phyloP scores from a whole-genome alignment of 2,888 invertebrate species.

The Zaprionus bogoriensis region DNA sequence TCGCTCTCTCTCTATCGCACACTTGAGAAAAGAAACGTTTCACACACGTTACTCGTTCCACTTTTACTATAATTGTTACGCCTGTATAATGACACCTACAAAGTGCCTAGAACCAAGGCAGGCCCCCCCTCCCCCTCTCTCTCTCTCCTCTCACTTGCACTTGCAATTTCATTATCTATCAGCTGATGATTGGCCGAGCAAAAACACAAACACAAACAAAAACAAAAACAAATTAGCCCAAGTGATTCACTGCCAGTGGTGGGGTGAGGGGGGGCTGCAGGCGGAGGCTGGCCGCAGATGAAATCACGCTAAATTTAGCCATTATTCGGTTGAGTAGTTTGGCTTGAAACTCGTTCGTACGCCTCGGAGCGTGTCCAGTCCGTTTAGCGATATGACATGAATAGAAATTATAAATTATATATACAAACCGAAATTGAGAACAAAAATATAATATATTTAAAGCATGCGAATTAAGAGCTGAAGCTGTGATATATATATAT shows the following conservation, averaged over 20 bases:
- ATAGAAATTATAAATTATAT: too few relatives aligned
- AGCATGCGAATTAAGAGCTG: too few relatives aligned
- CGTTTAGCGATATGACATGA: not conserved
- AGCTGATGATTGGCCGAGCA: conserved; percentile 4
- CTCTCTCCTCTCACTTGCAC: not conserved
- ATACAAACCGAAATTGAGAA: too few relatives aligned
- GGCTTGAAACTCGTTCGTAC: not conserved
- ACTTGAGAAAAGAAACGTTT: conserved; percentile 1
- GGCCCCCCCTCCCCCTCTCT: not conserved
- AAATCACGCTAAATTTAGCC: conserved; percentile 7
- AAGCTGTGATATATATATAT: too few relatives aligned
- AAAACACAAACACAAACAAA: not conserved
- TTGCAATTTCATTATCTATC: conserved; percentile 1
- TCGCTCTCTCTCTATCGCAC: not conserved
- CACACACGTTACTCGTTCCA: conserved; percentile 11
- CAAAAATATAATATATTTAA: too few relatives aligned
- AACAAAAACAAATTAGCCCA: not conserved
- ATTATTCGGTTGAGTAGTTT: conserved; percentile 6
- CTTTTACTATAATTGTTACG: conserved; percentile 4
- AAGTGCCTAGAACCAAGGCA: too few relatives aligned
- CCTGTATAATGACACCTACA: conserved; percentile 6
- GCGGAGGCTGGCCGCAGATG: not conserved
- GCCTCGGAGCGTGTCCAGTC: not conserved
- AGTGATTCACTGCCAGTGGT: conserved; percentile 4
- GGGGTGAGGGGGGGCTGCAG: not conserved